A percentile compares a stretch with the other conserved stretches of the same genome.
phyloP scores from a whole-genome alignment of 2,797 vertebrate species.

The Hemibagrus guttatus region DNA sequence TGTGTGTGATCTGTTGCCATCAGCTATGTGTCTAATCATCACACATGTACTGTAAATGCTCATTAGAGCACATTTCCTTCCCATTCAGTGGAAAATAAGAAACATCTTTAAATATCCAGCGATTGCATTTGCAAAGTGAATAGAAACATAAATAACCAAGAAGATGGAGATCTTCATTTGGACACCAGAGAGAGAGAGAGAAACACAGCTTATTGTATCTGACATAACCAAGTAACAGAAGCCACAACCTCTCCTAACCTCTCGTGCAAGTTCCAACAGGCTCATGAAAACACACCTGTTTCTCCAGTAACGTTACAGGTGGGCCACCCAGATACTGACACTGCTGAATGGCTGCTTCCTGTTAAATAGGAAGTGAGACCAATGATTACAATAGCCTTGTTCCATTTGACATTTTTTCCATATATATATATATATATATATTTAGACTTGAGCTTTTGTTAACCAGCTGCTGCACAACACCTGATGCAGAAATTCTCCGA shows the following conservation, averaged over 20 bases:
- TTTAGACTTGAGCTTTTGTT: neutral
- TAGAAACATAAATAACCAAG: neutral
- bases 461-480: neutral
- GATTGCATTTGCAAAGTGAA: neutral
- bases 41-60: neutral
- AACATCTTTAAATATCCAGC: neutral
- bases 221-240: neutral
- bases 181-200: neutral
- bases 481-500: neutral
- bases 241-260: too few species aligned
- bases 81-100: neutral
- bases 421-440: too few species aligned
- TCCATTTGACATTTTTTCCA: neutral
- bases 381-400: neutral
- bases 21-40: neutral
- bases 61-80: too few species aligned
- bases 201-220: neutral
- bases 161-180: neutral
- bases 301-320: neutral
- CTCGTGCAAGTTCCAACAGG: neutral
- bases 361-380: neutral
- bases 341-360: neutral
- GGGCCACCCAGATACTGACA: too few species aligned
- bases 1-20: neutral
- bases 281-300: slow-evolving; percentile 12